Evolutionary conservation across 2,113 vertebrate species (phyloP).

Genomic region (Ceyx cyanopectus): DNA sequence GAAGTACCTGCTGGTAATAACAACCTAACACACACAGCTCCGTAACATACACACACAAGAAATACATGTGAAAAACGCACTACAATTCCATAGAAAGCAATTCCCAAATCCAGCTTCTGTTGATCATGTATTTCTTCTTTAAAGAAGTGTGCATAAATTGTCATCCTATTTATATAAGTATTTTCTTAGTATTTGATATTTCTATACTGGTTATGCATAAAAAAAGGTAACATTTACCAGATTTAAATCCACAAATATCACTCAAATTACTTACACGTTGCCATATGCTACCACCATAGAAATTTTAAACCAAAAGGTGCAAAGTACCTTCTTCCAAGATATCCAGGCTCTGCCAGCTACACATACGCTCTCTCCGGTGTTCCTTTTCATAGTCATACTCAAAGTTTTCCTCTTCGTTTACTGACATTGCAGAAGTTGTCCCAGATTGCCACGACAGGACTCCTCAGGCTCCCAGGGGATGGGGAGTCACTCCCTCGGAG

Average conservation of each 20-base stretch:
- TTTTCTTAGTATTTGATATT: not conserved
- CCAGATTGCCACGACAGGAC: not conserved
- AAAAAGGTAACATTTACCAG: not conserved
- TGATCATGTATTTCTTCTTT: not conserved
- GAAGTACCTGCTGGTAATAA: not conserved
- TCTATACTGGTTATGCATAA: not conserved
- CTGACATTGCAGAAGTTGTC: slow-evolving; percentile 76
- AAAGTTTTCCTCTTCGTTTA: slow-evolving; percentile 77
- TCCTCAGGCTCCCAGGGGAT: not conserved
- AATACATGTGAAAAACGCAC: not conserved
- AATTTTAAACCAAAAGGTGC: not conserved
- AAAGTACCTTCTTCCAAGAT: slow-evolving; percentile 84
- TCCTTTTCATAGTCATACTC: slow-evolving; percentile 73
- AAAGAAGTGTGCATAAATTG: not conserved
- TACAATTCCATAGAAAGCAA: not conserved
- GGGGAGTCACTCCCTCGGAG: slow-evolving; percentile 8
- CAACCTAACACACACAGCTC: not conserved
- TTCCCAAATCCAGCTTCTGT: not conserved
- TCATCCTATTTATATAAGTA: not conserved
- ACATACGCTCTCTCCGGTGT: not conserved
- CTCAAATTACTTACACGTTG: not conserved
- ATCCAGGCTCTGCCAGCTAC: slow-evolving; percentile 54
- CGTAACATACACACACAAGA: not conserved
- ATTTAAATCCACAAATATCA: not conserved
- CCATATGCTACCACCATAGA: not conserved